Conservation (phyloP, 2,888 invertebrate species). For the Disparrhopalites patrizii region DNA sequence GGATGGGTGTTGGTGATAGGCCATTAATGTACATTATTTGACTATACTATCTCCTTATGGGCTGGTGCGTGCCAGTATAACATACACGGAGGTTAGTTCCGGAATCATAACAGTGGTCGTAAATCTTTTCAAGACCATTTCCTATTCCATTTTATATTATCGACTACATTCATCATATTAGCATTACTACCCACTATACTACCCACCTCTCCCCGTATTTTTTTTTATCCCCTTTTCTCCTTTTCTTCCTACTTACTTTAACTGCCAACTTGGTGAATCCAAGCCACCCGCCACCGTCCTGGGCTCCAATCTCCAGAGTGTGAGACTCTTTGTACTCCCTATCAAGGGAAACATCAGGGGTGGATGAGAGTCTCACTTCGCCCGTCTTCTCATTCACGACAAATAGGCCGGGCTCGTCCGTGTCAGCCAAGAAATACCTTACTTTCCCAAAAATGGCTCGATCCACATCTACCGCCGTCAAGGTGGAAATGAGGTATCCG, state of each 20-base stretch:
- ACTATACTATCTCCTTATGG: too few relatives aligned
- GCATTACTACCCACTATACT: too few relatives aligned
- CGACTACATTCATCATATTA: neutral
- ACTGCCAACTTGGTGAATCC: conserved; percentile 73
- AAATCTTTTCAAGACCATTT: conserved; percentile 5
- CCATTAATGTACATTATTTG: too few relatives aligned
- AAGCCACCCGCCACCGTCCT: conserved; percentile 74
- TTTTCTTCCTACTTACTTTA: conserved; percentile 59
- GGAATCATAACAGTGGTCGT: neutral
- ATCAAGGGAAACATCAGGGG: conserved; percentile 44
- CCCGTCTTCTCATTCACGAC: conserved; percentile 53
- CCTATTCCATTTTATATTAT: conserved; percentile 6
- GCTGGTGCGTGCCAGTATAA: too few relatives aligned
- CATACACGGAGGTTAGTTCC: too few relatives aligned
- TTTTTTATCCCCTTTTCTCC: neutral
- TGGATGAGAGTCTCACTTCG: conserved; percentile 44
- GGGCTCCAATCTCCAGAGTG: conserved; percentile 61
- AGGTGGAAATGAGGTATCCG: conserved; percentile 69
- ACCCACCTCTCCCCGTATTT: too few relatives aligned
- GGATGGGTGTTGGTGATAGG: too few relatives aligned
- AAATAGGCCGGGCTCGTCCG: conserved; percentile 51
- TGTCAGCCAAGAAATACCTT: conserved; percentile 65
- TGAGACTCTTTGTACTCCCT: conserved; percentile 45
- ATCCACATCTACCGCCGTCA: conserved; percentile 77
- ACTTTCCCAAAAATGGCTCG: conserved; percentile 66